A percentile compares a stretch with the other conserved stretches of the same genome.
Evolutionary conservation across 2,797 vertebrate species (phyloP).

Genomic region (Dendrocincla fuliginosa): DNA sequence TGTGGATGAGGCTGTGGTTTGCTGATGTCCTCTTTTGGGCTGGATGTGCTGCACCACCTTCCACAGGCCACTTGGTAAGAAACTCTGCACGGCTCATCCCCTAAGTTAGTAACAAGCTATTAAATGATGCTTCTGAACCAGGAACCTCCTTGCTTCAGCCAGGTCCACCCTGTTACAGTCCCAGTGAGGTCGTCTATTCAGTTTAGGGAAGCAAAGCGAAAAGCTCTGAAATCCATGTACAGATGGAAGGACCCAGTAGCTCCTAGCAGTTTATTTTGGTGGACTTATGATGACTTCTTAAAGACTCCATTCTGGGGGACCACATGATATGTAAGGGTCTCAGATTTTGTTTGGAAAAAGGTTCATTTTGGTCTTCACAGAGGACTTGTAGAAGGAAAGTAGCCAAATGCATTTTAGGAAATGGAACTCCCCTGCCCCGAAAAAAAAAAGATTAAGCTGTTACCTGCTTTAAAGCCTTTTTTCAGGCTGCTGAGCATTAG

Average conservation of each 20-base stretch:
- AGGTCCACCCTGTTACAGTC: background rate
- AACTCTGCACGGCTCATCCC: background rate
- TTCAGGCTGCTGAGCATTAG: background rate
- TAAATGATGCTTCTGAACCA: background rate
- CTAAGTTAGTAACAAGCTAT: accelerated
- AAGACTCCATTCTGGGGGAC: background rate
- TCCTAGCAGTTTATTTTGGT: background rate
- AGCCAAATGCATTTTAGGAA: background rate
- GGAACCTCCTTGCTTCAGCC: background rate
- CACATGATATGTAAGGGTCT: accelerated
- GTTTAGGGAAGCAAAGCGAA: background rate
- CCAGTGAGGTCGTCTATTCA: background rate
- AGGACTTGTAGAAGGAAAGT: background rate
- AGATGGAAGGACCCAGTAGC: background rate
- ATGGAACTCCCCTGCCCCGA: accelerated
- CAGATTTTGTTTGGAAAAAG: background rate
- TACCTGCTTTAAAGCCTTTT: background rate
- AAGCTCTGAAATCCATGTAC: background rate
- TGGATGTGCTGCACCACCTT: background rate
- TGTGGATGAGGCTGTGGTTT: background rate
- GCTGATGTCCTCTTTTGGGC: background rate
- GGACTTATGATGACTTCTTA: background rate
- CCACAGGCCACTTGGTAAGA: background rate
- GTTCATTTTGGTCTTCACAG: background rate
- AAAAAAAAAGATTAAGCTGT: background rate